Conservation (phyloP, 30 jellyfish, hydroid and myxozoan genomes). For the Hydractinia echinata region DNA sequence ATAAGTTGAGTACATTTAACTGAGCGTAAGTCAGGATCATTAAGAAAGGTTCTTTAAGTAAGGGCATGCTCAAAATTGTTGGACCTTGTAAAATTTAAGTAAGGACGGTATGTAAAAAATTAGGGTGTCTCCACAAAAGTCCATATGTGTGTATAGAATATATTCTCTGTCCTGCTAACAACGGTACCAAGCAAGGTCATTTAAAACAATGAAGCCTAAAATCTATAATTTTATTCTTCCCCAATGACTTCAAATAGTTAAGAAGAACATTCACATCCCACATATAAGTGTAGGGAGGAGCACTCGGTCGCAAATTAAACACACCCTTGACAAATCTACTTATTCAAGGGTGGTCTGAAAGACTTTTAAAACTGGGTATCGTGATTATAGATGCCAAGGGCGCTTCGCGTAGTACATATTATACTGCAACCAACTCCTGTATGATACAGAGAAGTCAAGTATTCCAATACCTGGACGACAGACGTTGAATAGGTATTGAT, state of each 20-base stretch:
- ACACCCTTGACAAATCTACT: too few relatives aligned
- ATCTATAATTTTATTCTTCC: neutral
- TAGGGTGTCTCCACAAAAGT: neutral
- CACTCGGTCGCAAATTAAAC: too few relatives aligned
- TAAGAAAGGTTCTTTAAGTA: neutral
- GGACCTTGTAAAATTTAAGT: neutral
- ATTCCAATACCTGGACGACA: neutral
- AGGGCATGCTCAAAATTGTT: neutral
- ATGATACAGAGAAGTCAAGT: neutral
- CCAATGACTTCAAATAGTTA: neutral
- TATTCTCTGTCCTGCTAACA: neutral
- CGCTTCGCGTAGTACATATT: neutral
- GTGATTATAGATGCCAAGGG: neutral
- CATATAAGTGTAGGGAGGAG: neutral
- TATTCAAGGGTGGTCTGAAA: neutral
- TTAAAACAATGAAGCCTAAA: neutral
- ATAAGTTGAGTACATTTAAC: neutral
- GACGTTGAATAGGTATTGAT: neutral
- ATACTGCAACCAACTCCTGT: neutral
- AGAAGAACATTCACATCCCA: neutral
- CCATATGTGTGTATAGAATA: neutral
- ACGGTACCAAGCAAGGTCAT: neutral
- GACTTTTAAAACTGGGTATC: neutral
- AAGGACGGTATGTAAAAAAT: neutral
- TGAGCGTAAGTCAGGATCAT: neutral